These are phyloP conservation scores for Pseudomyrmex pallidus DNA, from an alignment of 1,140 invertebrate species.

Conservation along the genomic window DNA sequence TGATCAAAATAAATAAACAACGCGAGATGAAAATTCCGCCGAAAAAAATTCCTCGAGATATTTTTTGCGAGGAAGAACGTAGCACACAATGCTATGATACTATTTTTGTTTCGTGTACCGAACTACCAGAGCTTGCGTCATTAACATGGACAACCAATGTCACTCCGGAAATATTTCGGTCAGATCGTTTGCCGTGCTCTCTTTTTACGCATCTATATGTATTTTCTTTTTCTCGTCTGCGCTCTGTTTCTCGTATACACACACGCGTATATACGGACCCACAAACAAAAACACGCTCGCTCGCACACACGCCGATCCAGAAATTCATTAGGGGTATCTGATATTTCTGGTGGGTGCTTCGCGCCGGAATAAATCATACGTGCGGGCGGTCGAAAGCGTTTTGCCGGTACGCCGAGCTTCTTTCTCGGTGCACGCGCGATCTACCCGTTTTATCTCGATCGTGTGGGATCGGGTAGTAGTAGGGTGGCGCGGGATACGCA, in stretches of 20 bases:
- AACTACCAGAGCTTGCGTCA: neutral
- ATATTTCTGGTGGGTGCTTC: constrained; percentile 84
- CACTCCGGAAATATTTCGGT: constrained; percentile 41
- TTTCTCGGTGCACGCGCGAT: constrained; percentile 69
- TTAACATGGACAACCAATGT: constrained; percentile 29
- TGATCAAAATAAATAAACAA: too few species aligned
- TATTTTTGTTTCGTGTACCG: neutral
- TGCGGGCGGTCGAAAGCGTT: constrained; percentile 69
- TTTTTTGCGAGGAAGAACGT: neutral
- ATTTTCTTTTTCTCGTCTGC: constrained; percentile 1
- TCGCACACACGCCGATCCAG: constrained; percentile 71
- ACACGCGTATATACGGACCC: neutral
- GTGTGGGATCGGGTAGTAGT: constrained; percentile 44
- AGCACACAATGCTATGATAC: neutral
- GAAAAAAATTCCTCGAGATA: neutral
- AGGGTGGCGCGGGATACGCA: constrained; percentile 25
- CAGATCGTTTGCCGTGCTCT: constrained; percentile 24
- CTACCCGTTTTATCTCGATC: constrained; percentile 74
- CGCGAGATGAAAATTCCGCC: neutral
- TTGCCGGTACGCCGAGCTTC: constrained; percentile 69
- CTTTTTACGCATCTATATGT: neutral
- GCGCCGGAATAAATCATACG: constrained; percentile 82
- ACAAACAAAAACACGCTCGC: constrained; percentile 15
- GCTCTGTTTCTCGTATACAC: neutral
- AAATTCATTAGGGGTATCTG: constrained; percentile 85